Base-by-base conservation (phyloP, 2,113 vertebrate genomes). In the Bos taurus region DNA sequence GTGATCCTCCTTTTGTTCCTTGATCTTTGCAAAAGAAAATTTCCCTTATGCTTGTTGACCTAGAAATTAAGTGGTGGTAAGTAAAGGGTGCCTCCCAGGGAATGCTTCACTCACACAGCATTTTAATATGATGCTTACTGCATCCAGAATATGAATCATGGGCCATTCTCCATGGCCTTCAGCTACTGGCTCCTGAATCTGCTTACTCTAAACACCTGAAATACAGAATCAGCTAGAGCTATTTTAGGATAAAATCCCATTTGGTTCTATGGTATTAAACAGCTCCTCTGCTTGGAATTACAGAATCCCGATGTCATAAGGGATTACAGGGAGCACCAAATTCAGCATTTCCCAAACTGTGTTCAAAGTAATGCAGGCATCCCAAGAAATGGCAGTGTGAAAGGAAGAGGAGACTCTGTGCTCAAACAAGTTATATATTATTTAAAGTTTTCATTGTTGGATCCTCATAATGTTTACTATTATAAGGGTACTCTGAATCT, bases 61-160 rank as follows among this genome's bases (percentile, higher is more conserved):
- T 91, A 93, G 90, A 90, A 96, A 94, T 94, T 64, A 95, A 98
- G 57, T 88, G 40, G 1, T 87, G 30, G 2, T 94, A 60, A 87
- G 74, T 77, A 94, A 88, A 84, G 48, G 77, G 19, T 33, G 62
- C 46, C 15, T 81, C 59, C 19, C n/a, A 50, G n/a, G 52, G 52
- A 92, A 25, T 40, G 4, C 36, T 88, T 87, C 28, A 43, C 62
- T 52, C 28, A 19, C 59, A 46, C 9, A 88, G 7, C 33, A 23
- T 91, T 90, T 92, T 88, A 97, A 96, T 80, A 25, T 4, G 36
- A 5, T 52, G 26, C 17, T 67, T 92, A 30, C 43, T 87, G 7
- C 54, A 90, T 52, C 40, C 5, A 14, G 30, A 56, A 43, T 15
- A 50, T 77, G 67, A 90, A 4, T 43, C 74, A 81, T 2, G 40